These are phyloP conservation scores for Calameuta idolon DNA, from an alignment of 2,888 invertebrate species.

Conservation along the genomic window DNA sequence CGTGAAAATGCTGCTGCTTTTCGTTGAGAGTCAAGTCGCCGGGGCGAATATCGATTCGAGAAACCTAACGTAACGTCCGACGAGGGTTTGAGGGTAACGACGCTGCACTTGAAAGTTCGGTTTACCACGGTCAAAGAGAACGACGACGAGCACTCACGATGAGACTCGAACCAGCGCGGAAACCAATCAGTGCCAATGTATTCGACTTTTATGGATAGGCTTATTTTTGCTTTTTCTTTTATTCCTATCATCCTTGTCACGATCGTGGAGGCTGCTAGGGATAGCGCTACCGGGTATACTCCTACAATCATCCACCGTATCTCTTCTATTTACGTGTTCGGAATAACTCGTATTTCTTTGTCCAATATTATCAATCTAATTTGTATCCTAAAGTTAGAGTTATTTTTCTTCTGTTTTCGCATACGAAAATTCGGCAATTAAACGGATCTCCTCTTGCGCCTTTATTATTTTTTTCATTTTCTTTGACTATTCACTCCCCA, in stretches of 20 bases:
- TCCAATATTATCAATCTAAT: too few relatives aligned
- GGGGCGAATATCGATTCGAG: constrained; percentile 6
- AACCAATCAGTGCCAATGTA: background rate
- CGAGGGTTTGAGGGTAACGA: constrained; percentile 4
- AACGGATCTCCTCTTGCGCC: background rate
- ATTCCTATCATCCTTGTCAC: background rate
- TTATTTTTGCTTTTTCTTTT: background rate
- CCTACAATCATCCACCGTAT: background rate
- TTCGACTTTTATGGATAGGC: background rate
- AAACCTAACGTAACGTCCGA: constrained; percentile 5
- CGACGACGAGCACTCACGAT: background rate
- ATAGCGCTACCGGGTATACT: background rate
- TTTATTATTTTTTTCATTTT: background rate
- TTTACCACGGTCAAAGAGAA: background rate
- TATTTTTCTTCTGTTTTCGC: background rate
- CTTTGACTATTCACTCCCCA: background rate
- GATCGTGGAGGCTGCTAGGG: background rate
- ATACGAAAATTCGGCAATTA: background rate
- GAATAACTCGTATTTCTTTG: too few relatives aligned
- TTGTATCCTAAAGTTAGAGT: too few relatives aligned
- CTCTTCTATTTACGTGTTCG: background rate
- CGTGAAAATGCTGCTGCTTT: background rate
- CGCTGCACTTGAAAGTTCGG: constrained; percentile 9
- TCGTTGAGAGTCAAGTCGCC: background rate
- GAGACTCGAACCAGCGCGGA: background rate